phyloP scores from a whole-genome alignment of 2,888 invertebrate genomes.

The Lochmaea capreae region DNA sequence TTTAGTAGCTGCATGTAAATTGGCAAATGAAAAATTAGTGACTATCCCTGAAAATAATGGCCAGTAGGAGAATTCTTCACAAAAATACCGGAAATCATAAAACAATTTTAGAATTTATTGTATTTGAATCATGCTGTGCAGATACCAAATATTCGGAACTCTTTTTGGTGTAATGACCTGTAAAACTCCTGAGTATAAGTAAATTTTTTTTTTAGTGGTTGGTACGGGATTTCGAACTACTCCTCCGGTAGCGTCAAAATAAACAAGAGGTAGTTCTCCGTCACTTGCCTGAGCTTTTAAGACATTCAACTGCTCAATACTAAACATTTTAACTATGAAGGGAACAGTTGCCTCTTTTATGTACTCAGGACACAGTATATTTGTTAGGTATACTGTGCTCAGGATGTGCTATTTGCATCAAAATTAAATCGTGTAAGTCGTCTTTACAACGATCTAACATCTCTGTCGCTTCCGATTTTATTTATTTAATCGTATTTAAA shows the following conservation, averaged over 20 bases:
- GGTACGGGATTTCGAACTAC: slow-evolving; percentile 39
- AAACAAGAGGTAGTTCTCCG: slow-evolving; percentile 32
- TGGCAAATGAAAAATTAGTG: slow-evolving; percentile 45
- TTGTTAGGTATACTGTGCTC: too few species aligned
- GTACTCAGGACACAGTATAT: slow-evolving; percentile 43
- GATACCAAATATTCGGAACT: slow-evolving; percentile 2
- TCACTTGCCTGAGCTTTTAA: slow-evolving; percentile 28
- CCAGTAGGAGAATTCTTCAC: slow-evolving; percentile 30
- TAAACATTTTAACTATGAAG: slow-evolving; percentile 43
- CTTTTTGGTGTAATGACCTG: background rate
- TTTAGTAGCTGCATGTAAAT: slow-evolving; percentile 38
- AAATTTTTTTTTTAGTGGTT: slow-evolving; percentile 34
- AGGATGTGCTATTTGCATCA: slow-evolving; percentile 23
- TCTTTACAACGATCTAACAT: slow-evolving; percentile 7
- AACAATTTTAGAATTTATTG: slow-evolving; percentile 1
- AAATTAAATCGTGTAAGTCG: slow-evolving; percentile 11
- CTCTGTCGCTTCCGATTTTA: slow-evolving; percentile 37
- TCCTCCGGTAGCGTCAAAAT: slow-evolving; percentile 47
- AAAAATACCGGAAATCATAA: background rate
- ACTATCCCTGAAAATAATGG: slow-evolving; percentile 40
- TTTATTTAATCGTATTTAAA: slow-evolving; percentile 40
- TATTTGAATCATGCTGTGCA: background rate
- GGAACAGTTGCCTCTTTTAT: slow-evolving; percentile 43
- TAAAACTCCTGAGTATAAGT: slow-evolving; percentile 40
- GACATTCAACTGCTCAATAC: slow-evolving; percentile 32